These are phyloP conservation scores for Oenanthe melanoleuca DNA, from an alignment of 2,113 vertebrate genomes.

Conservation along the genomic window DNA sequence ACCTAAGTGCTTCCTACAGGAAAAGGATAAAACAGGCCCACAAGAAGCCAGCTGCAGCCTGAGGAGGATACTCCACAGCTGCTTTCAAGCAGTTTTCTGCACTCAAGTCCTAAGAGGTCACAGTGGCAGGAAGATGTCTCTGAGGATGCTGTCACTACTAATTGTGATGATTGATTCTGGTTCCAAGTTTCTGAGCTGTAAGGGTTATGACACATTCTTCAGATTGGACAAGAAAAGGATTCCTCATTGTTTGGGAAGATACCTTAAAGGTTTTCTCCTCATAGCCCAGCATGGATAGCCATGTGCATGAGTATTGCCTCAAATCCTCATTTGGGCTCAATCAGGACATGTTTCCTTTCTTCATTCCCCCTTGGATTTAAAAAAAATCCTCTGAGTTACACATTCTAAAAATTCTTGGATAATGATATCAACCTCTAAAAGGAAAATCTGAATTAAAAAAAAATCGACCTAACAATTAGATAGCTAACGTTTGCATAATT, in stretches of 20 bases:
- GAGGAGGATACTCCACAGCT: background rate
- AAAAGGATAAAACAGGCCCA: background rate
- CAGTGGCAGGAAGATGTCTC: background rate
- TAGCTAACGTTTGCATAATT: constrained; percentile 72
- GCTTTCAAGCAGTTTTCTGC: background rate
- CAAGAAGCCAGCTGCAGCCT: background rate
- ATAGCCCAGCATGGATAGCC: background rate
- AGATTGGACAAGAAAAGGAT: background rate
- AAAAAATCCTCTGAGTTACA: background rate
- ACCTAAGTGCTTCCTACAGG: background rate
- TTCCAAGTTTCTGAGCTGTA: background rate
- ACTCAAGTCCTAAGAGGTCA: background rate
- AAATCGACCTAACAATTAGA: background rate
- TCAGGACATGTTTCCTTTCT: background rate
- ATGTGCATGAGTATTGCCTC: background rate
- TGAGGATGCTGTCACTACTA: background rate
- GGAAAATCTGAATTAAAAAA: background rate
- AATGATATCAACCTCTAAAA: background rate
- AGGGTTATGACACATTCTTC: background rate
- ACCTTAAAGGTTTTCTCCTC: background rate
- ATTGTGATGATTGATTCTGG: rapidly evolving
- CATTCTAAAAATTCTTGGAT: background rate
- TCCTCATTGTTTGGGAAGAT: background rate
- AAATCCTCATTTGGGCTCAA: background rate
- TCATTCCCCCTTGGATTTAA: background rate